These are phyloP conservation scores for Cheilosia scutellata DNA, from an alignment of 2,888 invertebrate species.

Conservation along the genomic window DNA sequence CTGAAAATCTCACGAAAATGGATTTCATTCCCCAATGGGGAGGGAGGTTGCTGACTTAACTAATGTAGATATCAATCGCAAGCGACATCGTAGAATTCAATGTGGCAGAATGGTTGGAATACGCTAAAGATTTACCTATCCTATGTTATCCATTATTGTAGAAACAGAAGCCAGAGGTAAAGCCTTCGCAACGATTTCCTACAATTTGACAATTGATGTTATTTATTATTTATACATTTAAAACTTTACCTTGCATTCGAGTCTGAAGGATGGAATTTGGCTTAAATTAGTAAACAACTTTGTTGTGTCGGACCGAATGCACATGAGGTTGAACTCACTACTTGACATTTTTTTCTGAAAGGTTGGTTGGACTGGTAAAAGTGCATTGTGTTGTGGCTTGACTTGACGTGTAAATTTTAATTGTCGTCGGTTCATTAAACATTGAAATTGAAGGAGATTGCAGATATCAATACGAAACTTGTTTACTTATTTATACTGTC, in stretches of 20 bases:
- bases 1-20: conserved; percentile 64
- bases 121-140: conserved; percentile 59
- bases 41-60: conserved; percentile 60
- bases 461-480: background rate
- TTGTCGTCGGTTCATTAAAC: conserved; percentile 46
- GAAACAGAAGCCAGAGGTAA: conserved; percentile 9
- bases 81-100: conserved; percentile 55
- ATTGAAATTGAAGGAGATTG: background rate
- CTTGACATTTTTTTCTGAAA: conserved; percentile 34
- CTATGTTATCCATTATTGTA: conserved; percentile 18
- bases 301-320: conserved; percentile 44
- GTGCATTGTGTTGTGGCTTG: conserved; percentile 24
- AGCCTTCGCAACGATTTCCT: conserved; percentile 37
- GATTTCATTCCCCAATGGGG: conserved; percentile 62
- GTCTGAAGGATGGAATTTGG: conserved; percentile 28
- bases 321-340: conserved; percentile 28
- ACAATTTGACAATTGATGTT: conserved; percentile 72
- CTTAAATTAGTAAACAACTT: conserved; percentile 72
- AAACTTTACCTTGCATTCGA: conserved; percentile 51
- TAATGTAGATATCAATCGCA: conserved; percentile 72
- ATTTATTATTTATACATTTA: conserved; percentile 69
- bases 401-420: conserved; percentile 36
- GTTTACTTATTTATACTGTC: background rate
- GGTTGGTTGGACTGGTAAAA: conserved; percentile 20
- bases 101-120: conserved; percentile 17